These are phyloP conservation scores for Nyctereutes procyonoides DNA, from an alignment of 2,113 vertebrate species.

Conservation along the genomic window DNA sequence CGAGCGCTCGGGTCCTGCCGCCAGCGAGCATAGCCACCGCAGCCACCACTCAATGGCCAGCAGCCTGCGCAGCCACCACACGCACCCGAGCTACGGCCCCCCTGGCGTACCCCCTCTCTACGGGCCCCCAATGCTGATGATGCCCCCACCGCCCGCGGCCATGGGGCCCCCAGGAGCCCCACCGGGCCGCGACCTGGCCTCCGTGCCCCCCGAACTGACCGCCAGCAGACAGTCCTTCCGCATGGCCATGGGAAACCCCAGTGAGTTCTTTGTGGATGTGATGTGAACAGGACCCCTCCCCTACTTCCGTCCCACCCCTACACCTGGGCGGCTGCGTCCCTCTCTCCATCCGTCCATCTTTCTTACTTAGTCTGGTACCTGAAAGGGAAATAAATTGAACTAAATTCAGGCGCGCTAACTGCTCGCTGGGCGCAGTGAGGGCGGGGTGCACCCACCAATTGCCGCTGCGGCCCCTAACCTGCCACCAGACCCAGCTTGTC, in stretches of 20 bases:
- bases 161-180: constrained; percentile 92
- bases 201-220: constrained; percentile 96
- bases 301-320: constrained; percentile 56
- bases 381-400: constrained; percentile 89
- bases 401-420: constrained; percentile 87
- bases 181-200: constrained; percentile 92
- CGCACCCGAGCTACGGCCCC: constrained; percentile 90
- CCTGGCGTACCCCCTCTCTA: constrained; percentile 90
- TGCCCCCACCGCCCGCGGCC: constrained; percentile 87
- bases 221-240: constrained; percentile 97
- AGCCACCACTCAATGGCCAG: constrained; percentile 93
- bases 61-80: constrained; percentile 91
- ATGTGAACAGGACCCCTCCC: constrained; percentile 92
- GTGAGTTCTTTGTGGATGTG: constrained; percentile 98
- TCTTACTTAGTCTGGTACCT: constrained; percentile 85
- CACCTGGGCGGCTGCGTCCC: constrained; percentile 76
- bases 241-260: constrained; percentile 97
- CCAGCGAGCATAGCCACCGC: constrained; percentile 91
- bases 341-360: constrained; percentile 74
- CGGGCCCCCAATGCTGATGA: constrained; percentile 90
- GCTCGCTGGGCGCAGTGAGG: constrained; percentile 73
- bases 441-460: constrained; percentile 59
- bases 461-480: constrained; percentile 69
- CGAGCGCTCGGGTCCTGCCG: constrained; percentile 87
- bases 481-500: constrained; percentile 67